A percentile compares a stretch with the other conserved stretches of the same genome.
phyloP scores from a whole-genome alignment of 2,113 vertebrate genomes.

The Polyodon spathula region DNA sequence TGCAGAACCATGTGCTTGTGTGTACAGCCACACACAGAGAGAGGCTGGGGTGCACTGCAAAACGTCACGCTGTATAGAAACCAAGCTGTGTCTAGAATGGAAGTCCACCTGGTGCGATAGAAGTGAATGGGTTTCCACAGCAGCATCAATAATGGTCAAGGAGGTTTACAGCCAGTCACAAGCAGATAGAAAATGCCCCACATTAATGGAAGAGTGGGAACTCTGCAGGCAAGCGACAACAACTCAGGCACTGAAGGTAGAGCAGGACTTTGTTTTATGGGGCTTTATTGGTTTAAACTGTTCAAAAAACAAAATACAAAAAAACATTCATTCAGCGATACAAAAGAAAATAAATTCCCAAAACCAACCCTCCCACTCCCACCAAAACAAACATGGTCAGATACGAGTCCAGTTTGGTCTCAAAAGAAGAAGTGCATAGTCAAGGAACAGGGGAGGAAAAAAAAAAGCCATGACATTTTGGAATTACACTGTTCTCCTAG shows the following conservation, averaged over 20 bases:
- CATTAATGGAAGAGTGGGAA: not conserved
- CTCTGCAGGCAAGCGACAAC: not conserved
- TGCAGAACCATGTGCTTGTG: no score
- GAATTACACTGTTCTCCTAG: not conserved
- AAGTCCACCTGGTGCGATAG: no score
- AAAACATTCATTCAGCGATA: slow-evolving; percentile 27
- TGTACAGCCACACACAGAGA: no score
- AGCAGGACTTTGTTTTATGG: slow-evolving; percentile 47
- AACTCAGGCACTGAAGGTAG: no score
- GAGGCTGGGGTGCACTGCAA: no score
- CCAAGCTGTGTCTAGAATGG: no score
- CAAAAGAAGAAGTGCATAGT: slow-evolving; percentile 13
- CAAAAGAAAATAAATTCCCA: slow-evolving; percentile 3
- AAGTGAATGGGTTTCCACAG: no score
- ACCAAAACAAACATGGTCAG: not conserved
- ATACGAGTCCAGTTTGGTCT: not conserved
- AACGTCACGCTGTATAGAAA: no score
- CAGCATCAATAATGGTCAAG: no score
- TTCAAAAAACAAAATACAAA: slow-evolving; percentile 61
- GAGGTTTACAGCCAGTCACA: no score
- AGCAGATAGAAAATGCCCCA: no score
- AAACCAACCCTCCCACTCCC: not conserved
- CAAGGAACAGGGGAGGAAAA: slow-evolving; percentile 1
- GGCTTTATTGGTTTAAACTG: slow-evolving; percentile 61
- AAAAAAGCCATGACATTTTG: not conserved